These are phyloP conservation scores for Myathropa florea DNA, from an alignment of 2,888 invertebrate genomes.

Conservation along the genomic window DNA sequence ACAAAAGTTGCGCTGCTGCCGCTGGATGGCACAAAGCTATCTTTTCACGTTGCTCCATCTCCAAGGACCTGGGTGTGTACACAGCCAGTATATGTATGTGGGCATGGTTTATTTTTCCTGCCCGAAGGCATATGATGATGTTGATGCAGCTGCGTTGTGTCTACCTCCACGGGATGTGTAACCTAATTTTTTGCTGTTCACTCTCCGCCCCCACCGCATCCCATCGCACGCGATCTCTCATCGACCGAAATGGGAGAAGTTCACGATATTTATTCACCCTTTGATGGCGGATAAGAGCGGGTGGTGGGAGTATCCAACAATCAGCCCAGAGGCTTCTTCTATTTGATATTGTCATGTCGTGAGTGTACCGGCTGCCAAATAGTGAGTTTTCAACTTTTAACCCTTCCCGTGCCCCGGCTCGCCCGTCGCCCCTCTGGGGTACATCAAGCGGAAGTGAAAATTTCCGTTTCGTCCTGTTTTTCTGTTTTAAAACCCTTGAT, in stretches of 20 bases:
- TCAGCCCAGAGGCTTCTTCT: constrained; percentile 14
- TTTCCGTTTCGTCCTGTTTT: constrained; percentile 21
- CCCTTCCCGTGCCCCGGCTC: neutral
- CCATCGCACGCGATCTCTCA: neutral
- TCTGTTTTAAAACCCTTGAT: constrained; percentile 30
- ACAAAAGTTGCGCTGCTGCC: neutral
- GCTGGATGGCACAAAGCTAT: constrained; percentile 19
- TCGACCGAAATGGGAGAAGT: constrained; percentile 8
- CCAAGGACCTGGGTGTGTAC: neutral
- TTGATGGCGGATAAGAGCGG: neutral
- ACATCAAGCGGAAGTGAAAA: constrained; percentile 32
- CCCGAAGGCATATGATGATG: constrained; percentile 28
- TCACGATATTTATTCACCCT: constrained; percentile 4
- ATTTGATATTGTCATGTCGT: constrained; percentile 53
- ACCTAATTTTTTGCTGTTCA: constrained; percentile 21
- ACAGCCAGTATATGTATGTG: neutral
- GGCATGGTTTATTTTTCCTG: constrained; percentile 1
- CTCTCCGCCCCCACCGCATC: neutral
- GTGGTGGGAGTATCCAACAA: neutral
- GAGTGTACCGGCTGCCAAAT: constrained; percentile 42
- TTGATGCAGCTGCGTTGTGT: constrained; percentile 47
- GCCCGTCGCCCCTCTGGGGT: neutral
- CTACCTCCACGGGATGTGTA: constrained; percentile 22
- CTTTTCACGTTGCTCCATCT: neutral
- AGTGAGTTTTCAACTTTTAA: constrained; percentile 49